Evolutionary conservation across 2,113 vertebrate genomes (phyloP), one percentile per base, ranked within the genome.

Genomic region (Rhizomys pruinosus): DNA sequence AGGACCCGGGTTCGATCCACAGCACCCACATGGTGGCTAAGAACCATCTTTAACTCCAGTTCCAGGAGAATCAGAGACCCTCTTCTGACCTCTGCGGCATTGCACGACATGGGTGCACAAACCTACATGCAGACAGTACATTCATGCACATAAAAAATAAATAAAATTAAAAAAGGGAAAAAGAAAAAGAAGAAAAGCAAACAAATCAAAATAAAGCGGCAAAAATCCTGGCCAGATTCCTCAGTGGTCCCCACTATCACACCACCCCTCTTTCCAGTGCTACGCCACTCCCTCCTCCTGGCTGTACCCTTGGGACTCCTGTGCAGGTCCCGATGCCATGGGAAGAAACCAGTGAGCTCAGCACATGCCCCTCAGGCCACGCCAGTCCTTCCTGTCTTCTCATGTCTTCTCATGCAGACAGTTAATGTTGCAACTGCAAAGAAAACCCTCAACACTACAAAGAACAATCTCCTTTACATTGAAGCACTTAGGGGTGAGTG

Each of bases 381-480:
- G 32, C 0, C 9, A 82, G 74, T 66, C 68, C 39, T 57, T 82
- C 47, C 92, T 63, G 5, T 82, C 32, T 95, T 93, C 68, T 76
- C 42, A 0, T 10, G 44, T 72, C 37, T 82, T 61, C 37, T 68
- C 39, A 81, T 37, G 6, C 22, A 92, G 68, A 44, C 78, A 42
- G 80, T 81, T 55, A 68, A 22, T 27, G 64, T 59, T 27, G 55
- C 72, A 80, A 57, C 85, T 32, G 68, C 84, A 59, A 82, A 78
- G 80, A 93, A 91, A 94, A 84, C n/a, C 78, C 39, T 80, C n/a
- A 80, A 34, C 3, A 57, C 13, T 19, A 76, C n/a, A 64, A 72
- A 76, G 44, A 78, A 69, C 17, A 25, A 16, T 13, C 34, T 13
- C 68, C 27, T 55, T 13, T 5, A 42, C 37, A 1, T 15, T 71